Evolutionary conservation across 2,888 invertebrate species (phyloP), one percentile per base, ranked within the genome.

Genomic region (Caenorhabditis drosophilae): DNA sequence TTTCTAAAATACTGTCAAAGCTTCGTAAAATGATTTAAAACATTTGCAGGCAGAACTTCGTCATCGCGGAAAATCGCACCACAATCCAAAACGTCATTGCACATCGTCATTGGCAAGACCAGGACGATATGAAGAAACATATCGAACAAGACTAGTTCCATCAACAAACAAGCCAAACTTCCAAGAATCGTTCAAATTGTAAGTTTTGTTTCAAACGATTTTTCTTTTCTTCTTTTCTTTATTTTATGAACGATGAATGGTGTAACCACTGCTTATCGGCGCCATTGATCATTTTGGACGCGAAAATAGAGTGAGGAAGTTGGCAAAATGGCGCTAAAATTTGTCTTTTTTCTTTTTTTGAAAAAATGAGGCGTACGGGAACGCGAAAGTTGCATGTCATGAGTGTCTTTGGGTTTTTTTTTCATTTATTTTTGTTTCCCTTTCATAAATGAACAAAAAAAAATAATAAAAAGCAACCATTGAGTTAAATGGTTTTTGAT

Each of bases 121-220:
- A 20, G 2, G 31, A 2, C 42, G 61, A 31, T 47, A 26, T 22
- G 58, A 67, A 25, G 57, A 72, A 27, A 31, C 57, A 15, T 60
- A 59, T 48, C 57, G 70, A 40, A 75, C 66, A 15, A 55, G 66
- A 18, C 49, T 64, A 16, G 56, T 74, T 23, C 57, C 67, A 31
- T 54, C 56, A 36, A 56, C 58, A 34, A 73, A 70, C 50, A 54
- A 46, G 20, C 76, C 76, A 20, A 52, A 55, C 15, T 76, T 76
- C 45, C 56, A 68, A 26, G 68, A 73, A 36, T 56, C 50, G 51
- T 75, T 76, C 48, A 26, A 50, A 23, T 76, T 76, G 63, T 70
- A 47, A 56, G 70, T 70, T 34, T 16, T n/a, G n/a, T n/a, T n/a
- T n/a, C n/a, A n/a, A n/a, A n/a, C n/a, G n/a, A n/a, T n/a, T n/a